These are phyloP conservation scores for Thaumetopoea pityocampa DNA, from an alignment of 1,140 invertebrate genomes.

Conservation along the genomic window DNA sequence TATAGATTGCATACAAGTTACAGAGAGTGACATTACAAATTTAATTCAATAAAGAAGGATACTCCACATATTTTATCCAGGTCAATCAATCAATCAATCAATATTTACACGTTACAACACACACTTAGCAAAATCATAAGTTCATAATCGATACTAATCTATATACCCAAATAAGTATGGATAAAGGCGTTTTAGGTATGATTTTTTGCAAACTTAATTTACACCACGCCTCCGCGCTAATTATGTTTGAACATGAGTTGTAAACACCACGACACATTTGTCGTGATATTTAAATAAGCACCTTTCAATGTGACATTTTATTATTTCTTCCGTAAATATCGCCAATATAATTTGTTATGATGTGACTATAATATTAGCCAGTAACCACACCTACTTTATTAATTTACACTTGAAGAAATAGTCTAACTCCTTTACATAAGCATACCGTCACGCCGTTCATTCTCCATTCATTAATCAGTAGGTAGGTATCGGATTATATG, in stretches of 20 bases:
- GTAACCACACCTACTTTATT: conserved; percentile 3
- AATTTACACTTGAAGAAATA: conserved; percentile 7
- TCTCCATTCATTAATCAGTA: no score
- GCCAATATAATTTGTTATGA: neutral
- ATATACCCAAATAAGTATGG: neutral
- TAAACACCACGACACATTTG: conserved; percentile 38
- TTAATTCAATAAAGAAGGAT: no score
- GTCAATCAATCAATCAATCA: neutral
- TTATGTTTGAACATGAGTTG: conserved; percentile 32
- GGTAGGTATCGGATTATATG: no score
- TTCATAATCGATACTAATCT: neutral
- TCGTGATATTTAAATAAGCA: conserved; percentile 54
- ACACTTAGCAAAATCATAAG: neutral
- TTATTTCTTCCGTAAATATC: conserved; percentile 12
- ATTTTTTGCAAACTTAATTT: conserved; percentile 27
- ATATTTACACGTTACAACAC: neutral
- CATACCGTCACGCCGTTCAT: no score
- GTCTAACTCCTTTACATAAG: no score
- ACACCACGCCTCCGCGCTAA: conserved; percentile 42
- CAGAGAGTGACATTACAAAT: no score
- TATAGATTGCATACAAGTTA: no score
- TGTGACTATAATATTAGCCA: no score
- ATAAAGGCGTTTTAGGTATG: conserved; percentile 5
- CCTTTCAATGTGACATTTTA: conserved; percentile 17
- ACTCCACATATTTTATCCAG: neutral